Base-by-base conservation (phyloP, 2,797 vertebrate species). In the Schizopygopsis malacanthus region DNA sequence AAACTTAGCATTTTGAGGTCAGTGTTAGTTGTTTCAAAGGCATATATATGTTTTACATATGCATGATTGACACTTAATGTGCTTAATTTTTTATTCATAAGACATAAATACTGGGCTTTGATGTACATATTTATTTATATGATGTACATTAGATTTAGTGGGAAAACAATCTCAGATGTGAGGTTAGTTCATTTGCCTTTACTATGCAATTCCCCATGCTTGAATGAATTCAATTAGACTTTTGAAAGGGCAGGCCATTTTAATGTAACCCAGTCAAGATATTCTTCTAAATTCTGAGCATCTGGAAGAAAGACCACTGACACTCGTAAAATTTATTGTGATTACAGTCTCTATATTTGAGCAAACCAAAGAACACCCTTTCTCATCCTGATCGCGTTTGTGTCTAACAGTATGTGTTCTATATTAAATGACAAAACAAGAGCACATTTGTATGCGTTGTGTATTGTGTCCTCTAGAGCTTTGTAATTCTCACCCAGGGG, bases 401-500 rank as follows among this genome's bases (percentile, higher is more conserved):
- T 76, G 72, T 69, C 73, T 47, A 71, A 75, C 63, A 63, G 56
- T 52, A 22, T 37, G 52, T 67, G 56, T 52, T 79, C 63, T 41
- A 33, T 72, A 67, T 85, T 77, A 72, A 83, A 54, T 85, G 16
- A 33, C 50, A 25, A 72, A 83, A 79, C 83, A 85, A 85, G 63
- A 70, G 83, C 72, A 47, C 82, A 83, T 88, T 82, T 84, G 79
- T 78, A 87, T 81, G 76, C 84, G 25, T n/a, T 73, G 28, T 41
- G 61, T 83, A 76, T 50, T 50, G 72, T 84, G 65, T 88, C 76
- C 79, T 81, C 76, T 79, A 79, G 75, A 70, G 73, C 50, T 81
- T 88, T 92, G 92, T 93, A 93, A 93, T 94, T 93, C 90, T 93
- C 93, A 93, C 92, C 91, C 92, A 41, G 69, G 63, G 79, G 63